Base-by-base conservation (phyloP, 2,888 invertebrate genomes). In the Rotaria macrura region DNA sequence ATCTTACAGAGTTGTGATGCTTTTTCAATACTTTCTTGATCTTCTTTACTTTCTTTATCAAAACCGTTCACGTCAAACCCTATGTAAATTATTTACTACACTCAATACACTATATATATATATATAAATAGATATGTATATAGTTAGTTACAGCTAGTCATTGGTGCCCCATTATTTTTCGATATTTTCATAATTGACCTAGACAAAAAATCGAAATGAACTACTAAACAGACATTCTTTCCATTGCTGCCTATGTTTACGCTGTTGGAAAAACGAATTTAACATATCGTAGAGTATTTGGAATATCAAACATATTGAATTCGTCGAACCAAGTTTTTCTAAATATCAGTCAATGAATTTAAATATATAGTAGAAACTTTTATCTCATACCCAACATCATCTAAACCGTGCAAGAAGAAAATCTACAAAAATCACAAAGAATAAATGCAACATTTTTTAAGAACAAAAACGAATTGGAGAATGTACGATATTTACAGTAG, bases 61-160 rank as follows among this genome's bases (percentile, higher is more conserved):
- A 86, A 72, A 23, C 86, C 86, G 9, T 84, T 29, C n/a, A 86
- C 85, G 25, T 86, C 86, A 79, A 86, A 86, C 86, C 86, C 85
- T 79, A 43, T 14, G 6, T 17, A 20, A 65, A 34, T 1, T 1
- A 20, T 34, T 38, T 1, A 65, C 20, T 34, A n/a, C n/a, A n/a
- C n/a, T n/a, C n/a, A n/a, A n/a, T n/a, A n/a, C n/a, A n/a, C n/a
- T n/a, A n/a, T n/a, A n/a, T n/a, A n/a, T n/a, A n/a, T n/a, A n/a
- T n/a, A n/a, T n/a, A n/a, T n/a, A n/a, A n/a, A n/a, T n/a, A n/a
- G n/a, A n/a, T n/a, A n/a, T n/a, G n/a, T n/a, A 65, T 34, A 4
- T 14, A 20, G 38, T 29, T 20, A 65, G 14, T 65, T 65, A 65
- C 65, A 65, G 17, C 65, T 84, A 20, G 83, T 84, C 86, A 86